These are phyloP conservation scores for Bubalus kerabau DNA, from an alignment of 2,113 vertebrate species.

Conservation along the genomic window DNA sequence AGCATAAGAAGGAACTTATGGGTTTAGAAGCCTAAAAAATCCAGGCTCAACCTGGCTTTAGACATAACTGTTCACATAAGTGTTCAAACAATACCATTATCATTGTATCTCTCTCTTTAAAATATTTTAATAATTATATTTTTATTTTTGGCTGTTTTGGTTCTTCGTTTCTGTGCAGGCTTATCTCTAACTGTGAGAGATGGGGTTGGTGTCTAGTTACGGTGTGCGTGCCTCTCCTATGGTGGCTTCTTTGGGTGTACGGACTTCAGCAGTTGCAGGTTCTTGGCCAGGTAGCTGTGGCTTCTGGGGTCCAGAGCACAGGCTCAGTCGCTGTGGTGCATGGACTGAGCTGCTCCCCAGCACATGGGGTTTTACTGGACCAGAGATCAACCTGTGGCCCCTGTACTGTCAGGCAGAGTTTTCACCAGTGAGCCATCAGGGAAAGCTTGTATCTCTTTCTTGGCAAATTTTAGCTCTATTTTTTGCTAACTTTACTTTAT, in stretches of 20 bases:
- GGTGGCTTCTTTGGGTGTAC: background rate
- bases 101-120: background rate
- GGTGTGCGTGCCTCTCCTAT: background rate
- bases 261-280: background rate
- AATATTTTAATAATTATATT: background rate
- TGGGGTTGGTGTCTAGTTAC: background rate
- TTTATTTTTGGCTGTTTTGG: background rate
- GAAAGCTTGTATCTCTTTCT: background rate
- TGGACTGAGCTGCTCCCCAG: background rate
- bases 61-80: background rate
- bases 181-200: background rate
- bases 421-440: background rate
- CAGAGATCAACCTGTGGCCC: background rate
- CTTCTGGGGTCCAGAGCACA: background rate
- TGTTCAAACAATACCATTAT: background rate
- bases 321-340: background rate
- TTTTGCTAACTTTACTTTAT: background rate
- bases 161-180: background rate
- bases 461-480: background rate
- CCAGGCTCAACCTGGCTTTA: background rate
- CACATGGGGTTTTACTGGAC: background rate
- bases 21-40: background rate
- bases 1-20: background rate
- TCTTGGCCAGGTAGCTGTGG: background rate
- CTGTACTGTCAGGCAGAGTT: background rate